Conservation (phyloP, 2,797 vertebrate species). For the Sarcoramphus papa region DNA sequence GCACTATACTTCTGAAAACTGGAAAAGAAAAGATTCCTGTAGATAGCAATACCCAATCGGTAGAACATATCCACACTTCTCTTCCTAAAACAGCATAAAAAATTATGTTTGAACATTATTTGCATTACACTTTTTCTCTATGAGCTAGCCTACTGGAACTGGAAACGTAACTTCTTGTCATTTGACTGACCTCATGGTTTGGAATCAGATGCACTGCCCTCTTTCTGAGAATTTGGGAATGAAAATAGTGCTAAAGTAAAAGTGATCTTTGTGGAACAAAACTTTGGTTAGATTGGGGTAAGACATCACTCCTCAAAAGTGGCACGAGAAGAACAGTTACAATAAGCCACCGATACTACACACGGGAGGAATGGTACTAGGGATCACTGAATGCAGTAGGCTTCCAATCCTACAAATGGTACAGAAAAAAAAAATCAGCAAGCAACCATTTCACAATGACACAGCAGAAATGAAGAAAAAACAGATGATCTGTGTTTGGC, state of each 20-base stretch:
- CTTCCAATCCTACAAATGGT: slow-evolving; percentile 83
- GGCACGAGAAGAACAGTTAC: slow-evolving; percentile 61
- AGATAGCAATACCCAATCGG: slow-evolving; percentile 68
- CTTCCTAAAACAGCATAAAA: slow-evolving; percentile 72
- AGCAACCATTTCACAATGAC: slow-evolving; percentile 76
- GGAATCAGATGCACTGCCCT: slow-evolving; percentile 67
- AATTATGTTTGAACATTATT: slow-evolving; percentile 68
- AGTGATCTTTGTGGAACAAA: slow-evolving; percentile 69
- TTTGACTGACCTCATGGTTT: slow-evolving; percentile 70
- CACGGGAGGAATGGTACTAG: slow-evolving; percentile 59
- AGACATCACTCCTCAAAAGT: slow-evolving; percentile 64
- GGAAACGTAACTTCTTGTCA: slow-evolving; percentile 65
- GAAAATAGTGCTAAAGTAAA: slow-evolving; percentile 67
- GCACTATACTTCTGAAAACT: slow-evolving; percentile 75
- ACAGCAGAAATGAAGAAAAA: slow-evolving; percentile 69
- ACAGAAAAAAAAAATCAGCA: slow-evolving; percentile 84
- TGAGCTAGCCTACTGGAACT: slow-evolving; percentile 68
- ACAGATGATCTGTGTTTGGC: slow-evolving; percentile 70
- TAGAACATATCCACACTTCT: slow-evolving; percentile 75
- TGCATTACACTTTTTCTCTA: slow-evolving; percentile 59
- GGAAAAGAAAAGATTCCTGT: slow-evolving; percentile 75
- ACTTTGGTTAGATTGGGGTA: slow-evolving; percentile 70
- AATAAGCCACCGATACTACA: slow-evolving; percentile 68
- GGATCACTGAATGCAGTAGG: slow-evolving; percentile 64
- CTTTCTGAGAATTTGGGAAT: slow-evolving; percentile 68